Evolutionary conservation across 2,113 vertebrate genomes (phyloP), one percentile per base, ranked within the genome.

Genomic region (Cyanocitta stelleri): DNA sequence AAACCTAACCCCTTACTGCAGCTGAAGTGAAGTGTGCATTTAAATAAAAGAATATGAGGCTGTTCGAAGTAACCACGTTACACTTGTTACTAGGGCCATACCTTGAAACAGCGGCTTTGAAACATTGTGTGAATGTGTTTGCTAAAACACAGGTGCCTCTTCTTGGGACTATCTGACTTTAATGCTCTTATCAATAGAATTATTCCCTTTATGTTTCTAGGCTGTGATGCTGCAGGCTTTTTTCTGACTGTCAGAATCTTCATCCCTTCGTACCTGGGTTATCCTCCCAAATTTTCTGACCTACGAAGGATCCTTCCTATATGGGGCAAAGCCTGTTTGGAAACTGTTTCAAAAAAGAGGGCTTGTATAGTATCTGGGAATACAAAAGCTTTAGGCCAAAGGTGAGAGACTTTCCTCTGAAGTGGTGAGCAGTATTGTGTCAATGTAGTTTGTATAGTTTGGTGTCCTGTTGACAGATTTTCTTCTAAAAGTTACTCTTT

Each of bases 221-320:
- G 32, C 46, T 85, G 46, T 91, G 69, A 48, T 4, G 7, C 35
- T 80, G 44, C 69, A 91, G 39, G 19, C 27, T 91, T 82, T 21
- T 87, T 95, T 59, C n/a, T 84, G 30, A 20, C 37, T 51, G 37
- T 80, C 55, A 84, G 3, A 73, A 66, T 69, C 39, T 73, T 83
- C 0, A 0, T 88, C n/a, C 29, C 23, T 86, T 55, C 0, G 0
- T 32, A n/a, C 51, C 29, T 56, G 41, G 33, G 13, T 17, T 81
- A 14, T 69, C 49, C 19, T 79, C 9, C 11, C 15, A 43, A 55
- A 10, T 64, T 68, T 68, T 92, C 30, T 82, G 85, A 16, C 15
- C 3, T 79, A 24, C 48, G 46, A 27, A 82, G 66, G 23, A 74
- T 71, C 35, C 39, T 77, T 10, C 14, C 24, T 77, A 3, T 69